These are phyloP conservation scores for Euschistus heros DNA, from an alignment of 1,140 invertebrate species.

Conservation along the genomic window DNA sequence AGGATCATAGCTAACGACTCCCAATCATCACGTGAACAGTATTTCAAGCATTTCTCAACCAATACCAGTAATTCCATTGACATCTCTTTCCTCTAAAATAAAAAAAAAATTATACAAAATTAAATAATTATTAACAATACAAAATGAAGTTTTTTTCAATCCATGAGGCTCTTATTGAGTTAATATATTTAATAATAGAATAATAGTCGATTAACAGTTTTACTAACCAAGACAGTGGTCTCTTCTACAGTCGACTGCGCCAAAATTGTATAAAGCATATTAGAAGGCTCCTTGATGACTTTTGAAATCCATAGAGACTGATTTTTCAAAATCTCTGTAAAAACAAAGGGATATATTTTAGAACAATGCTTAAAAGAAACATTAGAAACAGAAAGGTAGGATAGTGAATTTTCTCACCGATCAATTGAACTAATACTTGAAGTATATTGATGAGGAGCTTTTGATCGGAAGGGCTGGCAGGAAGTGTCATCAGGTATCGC, in stretches of 20 bases:
- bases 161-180: too few species aligned
- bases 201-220: too few species aligned
- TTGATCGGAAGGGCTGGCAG: constrained; percentile 46
- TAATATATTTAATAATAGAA: too few species aligned
- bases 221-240: not conserved
- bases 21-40: constrained; percentile 28
- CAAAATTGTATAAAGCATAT: constrained; percentile 13
- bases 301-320: constrained; percentile 31
- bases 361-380: too few species aligned
- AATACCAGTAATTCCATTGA: constrained; percentile 23
- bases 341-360: not conserved
- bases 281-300: constrained; percentile 31
- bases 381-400: too few species aligned
- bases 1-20: constrained; percentile 32
- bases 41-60: constrained; percentile 18
- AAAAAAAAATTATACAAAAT: constrained; percentile 15
- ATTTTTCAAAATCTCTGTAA: not conserved
- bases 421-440: constrained; percentile 42
- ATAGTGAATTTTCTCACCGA: constrained; percentile 31
- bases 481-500: constrained; percentile 46
- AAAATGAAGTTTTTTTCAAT: too few species aligned
- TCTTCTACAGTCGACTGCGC: constrained; percentile 8
- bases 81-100: constrained; percentile 21
- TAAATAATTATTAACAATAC: too few species aligned
- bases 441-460: constrained; percentile 43